Conservation (phyloP, 2,888 invertebrate species). For the Ormyrus rosae region DNA sequence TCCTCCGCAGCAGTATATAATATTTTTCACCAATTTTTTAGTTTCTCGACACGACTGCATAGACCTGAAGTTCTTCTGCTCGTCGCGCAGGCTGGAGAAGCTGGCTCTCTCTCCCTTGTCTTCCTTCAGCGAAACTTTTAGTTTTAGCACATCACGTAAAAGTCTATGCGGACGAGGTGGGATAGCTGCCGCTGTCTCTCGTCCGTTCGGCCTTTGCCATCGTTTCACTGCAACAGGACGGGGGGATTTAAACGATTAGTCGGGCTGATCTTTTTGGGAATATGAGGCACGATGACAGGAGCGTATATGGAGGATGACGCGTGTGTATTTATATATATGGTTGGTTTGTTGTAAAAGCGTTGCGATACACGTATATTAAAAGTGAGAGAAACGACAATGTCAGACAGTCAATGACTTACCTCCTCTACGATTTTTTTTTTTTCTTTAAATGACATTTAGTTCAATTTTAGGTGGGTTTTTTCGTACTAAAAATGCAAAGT, state of each 20-base stretch:
- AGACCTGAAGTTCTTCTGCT: too few relatives aligned
- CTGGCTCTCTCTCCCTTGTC: neutral
- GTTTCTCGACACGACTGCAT: too few relatives aligned
- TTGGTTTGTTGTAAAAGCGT: slow-evolving; percentile 37
- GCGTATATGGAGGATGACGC: neutral
- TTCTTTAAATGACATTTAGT: slow-evolving; percentile 13
- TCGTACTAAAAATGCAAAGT: neutral
- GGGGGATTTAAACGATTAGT: slow-evolving; percentile 5
- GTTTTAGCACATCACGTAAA: slow-evolving; percentile 65
- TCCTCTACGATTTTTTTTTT: neutral
- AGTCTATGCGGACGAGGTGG: slow-evolving; percentile 63
- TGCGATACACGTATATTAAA: slow-evolving; percentile 37
- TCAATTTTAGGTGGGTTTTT: neutral
- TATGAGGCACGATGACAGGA: slow-evolving; percentile 12
- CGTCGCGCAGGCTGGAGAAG: too few relatives aligned
- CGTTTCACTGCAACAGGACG: slow-evolving; percentile 71
- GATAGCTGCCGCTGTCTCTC: slow-evolving; percentile 46
- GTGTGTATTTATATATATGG: slow-evolving; percentile 19
- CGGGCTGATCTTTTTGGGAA: neutral
- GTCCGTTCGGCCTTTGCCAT: slow-evolving; percentile 60
- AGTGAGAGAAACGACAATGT: slow-evolving; percentile 43
- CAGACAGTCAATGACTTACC: slow-evolving; percentile 44
- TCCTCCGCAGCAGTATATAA: too few relatives aligned
- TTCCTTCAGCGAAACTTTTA: too few relatives aligned
- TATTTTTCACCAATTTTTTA: too few relatives aligned